Evolutionary conservation across 2,113 vertebrate genomes (phyloP).

Genomic region (Acrocephalus arundinaceus): DNA sequence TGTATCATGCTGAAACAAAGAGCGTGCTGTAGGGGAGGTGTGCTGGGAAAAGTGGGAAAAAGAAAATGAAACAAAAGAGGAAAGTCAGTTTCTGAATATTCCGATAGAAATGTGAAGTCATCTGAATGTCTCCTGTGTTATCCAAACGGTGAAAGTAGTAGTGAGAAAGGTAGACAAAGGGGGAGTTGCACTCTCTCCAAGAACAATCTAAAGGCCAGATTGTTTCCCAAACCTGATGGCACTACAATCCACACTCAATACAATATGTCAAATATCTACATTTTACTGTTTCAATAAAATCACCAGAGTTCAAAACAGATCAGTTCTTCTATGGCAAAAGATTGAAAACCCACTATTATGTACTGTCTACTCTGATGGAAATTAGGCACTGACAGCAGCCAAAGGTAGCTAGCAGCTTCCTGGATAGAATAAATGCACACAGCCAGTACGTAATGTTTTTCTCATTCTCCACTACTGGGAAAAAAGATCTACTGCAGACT

Average conservation of each 20-base stretch:
- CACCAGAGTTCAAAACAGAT: not conserved
- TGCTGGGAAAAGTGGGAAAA: not conserved
- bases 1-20: not conserved
- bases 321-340: not conserved
- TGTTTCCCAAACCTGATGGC: not conserved
- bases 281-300: not conserved
- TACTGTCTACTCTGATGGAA: not conserved
- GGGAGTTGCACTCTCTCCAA: not conserved
- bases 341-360: not conserved
- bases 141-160: not conserved
- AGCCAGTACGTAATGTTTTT: not conserved
- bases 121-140: not conserved
- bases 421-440: not conserved
- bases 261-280: not conserved
- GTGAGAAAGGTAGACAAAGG: not conserved
- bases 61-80: not conserved
- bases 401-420: not conserved
- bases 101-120: accelerated
- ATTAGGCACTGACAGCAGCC: not conserved
- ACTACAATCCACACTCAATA: not conserved
- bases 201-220: not conserved
- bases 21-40: not conserved
- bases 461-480: not conserved
- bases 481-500: not conserved
- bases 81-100: not conserved